Conservation (phyloP, 1,140 invertebrate species). For the Zaprionus inermis region DNA sequence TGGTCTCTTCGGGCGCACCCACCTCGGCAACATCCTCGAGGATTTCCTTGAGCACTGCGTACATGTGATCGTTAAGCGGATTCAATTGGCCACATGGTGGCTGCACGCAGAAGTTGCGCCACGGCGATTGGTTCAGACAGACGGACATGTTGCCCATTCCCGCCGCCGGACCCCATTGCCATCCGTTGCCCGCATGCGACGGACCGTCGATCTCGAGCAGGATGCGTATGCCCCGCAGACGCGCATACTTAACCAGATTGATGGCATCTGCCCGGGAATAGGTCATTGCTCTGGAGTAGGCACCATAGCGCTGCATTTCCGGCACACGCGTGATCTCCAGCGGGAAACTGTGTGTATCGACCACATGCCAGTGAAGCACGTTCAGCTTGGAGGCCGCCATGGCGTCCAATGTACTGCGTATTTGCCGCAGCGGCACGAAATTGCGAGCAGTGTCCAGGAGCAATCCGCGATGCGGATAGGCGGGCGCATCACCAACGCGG, state of each 20-base stretch:
- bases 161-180: conserved; percentile 90
- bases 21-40: conserved; percentile 88
- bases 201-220: conserved; percentile 94
- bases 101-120: conserved; percentile 91
- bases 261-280: conserved; percentile 90
- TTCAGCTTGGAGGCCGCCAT: conserved; percentile 94
- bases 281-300: conserved; percentile 88
- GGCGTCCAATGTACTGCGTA: conserved; percentile 90
- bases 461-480: conserved; percentile 89
- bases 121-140: conserved; percentile 90
- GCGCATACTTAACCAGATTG: conserved; percentile 89
- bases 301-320: conserved; percentile 90
- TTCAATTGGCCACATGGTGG: conserved; percentile 94
- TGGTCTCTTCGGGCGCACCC: conserved; percentile 86
- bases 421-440: conserved; percentile 87
- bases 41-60: conserved; percentile 88
- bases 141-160: conserved; percentile 89
- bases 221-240: conserved; percentile 89
- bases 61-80: conserved; percentile 90
- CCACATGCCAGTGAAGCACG: conserved; percentile 94
- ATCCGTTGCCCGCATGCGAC: conserved; percentile 92
- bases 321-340: conserved; percentile 90
- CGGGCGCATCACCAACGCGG: conserved; percentile 88
- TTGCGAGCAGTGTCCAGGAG: conserved; percentile 91
- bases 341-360: conserved; percentile 94